Evolutionary conservation across 2,113 vertebrate genomes (phyloP), one percentile per base, ranked within the genome.

Genomic region (Tamias sibiricus): DNA sequence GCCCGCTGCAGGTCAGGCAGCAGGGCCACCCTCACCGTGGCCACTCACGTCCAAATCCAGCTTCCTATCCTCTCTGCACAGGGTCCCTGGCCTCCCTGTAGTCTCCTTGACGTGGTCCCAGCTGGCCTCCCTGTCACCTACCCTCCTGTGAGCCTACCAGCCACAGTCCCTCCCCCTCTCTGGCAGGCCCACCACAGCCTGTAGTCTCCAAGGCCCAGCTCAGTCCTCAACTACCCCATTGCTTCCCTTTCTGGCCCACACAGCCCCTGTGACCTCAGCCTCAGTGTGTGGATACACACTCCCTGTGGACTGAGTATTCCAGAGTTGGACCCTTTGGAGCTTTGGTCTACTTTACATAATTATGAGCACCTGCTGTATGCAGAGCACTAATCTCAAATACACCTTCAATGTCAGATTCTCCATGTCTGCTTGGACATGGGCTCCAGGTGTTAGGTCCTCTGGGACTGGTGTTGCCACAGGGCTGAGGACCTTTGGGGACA

Each of bases 381-480:
- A 82, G 12, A 40, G 40, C 13, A 11, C 64, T 42, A 0, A 17
- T 66, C 72, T 26, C 79, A 44, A 12, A 22, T 1, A 54, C n/a
- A 13, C 32, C 32, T 9, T 85, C 37, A 52, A 9, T 79, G 32
- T 59, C 59, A 22, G 44, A 35, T 7, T 12, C 54, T 47, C 42
- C 28, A 0, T 1, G 9, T 24, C 44, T 52, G 26, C 17, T 54
- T 30, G 10, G 47, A 47, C 17, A 6, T 22, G 3, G 35, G 12
- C 44, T 20, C 30, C 69, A 6, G 12, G 9, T 9, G 22, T 59
- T 68, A 85, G 54, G 9, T 49, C 40, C 12, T 37, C 44, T n/a
- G 16, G 52, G 49, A 40, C 37, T 3, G 0, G n/a, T 10, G 3
- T 57, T 52, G 24, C n/a, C n/a, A 20, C 24, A 19, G 57, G 10